phyloP scores from a whole-genome alignment of 2,113 vertebrate genomes.

The Cavia aperea region DNA sequence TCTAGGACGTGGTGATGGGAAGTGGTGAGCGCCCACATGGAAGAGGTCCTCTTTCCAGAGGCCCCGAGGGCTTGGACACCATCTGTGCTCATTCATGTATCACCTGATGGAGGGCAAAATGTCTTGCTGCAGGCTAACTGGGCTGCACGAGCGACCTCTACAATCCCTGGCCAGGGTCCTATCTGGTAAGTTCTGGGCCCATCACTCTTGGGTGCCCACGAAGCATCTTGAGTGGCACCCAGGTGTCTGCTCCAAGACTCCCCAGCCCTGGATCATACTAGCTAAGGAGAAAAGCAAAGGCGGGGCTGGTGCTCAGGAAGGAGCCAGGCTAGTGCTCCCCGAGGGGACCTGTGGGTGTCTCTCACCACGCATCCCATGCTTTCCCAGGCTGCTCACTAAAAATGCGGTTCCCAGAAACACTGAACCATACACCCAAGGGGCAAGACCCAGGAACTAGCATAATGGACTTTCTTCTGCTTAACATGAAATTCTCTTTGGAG shows the following conservation, averaged over 20 bases:
- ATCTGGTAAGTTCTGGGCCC: neutral
- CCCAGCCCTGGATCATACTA: neutral
- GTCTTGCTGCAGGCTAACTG: neutral
- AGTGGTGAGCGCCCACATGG: accelerated
- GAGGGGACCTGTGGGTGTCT: neutral
- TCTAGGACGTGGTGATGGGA: neutral
- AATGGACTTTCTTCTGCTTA: neutral
- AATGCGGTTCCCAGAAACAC: neutral
- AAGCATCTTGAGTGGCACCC: neutral
- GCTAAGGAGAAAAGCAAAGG: neutral
- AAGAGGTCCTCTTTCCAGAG: neutral
- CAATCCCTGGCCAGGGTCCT: neutral
- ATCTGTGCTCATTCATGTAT: too few relatives aligned
- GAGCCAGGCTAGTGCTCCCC: neutral
- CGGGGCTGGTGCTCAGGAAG: neutral
- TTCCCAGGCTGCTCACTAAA: neutral
- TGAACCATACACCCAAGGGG: neutral
- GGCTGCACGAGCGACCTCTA: neutral
- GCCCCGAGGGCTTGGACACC: neutral
- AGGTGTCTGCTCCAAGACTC: neutral
- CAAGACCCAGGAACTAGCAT: neutral
- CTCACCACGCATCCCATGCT: neutral
- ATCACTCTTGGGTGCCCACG: neutral
- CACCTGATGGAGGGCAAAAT: neutral
- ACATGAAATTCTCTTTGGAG: neutral